Conservation (phyloP, 1,140 invertebrate species). For the Batillaria attramentaria region DNA sequence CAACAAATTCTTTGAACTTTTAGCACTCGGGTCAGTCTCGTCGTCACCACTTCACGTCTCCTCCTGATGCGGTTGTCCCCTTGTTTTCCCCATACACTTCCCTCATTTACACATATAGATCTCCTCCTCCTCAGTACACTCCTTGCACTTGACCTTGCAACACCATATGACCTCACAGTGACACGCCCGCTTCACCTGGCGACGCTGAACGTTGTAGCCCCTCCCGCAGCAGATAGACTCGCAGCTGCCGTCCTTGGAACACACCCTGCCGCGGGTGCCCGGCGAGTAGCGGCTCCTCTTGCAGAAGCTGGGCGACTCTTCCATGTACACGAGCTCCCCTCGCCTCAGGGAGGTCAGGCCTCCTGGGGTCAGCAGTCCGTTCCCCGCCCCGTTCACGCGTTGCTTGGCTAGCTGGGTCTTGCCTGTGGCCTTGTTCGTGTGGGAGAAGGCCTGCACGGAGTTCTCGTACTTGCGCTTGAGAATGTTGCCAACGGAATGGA, state of each 20-base stretch:
- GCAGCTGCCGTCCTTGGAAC: slow-evolving; percentile 71
- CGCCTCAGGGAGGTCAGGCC: slow-evolving; percentile 80
- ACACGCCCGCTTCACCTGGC: slow-evolving; percentile 52
- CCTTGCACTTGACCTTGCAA: slow-evolving; percentile 66
- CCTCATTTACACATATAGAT: slow-evolving; percentile 68
- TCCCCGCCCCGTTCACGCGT: not conserved
- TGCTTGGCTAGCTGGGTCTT: slow-evolving; percentile 44
- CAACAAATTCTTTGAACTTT: no score
- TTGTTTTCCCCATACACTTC: no score
- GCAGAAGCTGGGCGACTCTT: slow-evolving; percentile 93
- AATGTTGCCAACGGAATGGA: slow-evolving; percentile 85
- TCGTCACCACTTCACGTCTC: no score
- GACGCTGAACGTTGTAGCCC: slow-evolving; percentile 64
- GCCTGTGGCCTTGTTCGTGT: slow-evolving; percentile 60
- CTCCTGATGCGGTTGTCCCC: no score
- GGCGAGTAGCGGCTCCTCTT: slow-evolving; percentile 68
- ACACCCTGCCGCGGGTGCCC: slow-evolving; percentile 67
- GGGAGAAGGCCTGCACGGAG: slow-evolving; percentile 79
- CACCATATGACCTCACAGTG: slow-evolving; percentile 68
- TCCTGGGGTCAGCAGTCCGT: not conserved
- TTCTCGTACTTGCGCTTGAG: slow-evolving; percentile 87
- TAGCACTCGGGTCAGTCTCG: no score
- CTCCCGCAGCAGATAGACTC: slow-evolving; percentile 74
- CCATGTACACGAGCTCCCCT: slow-evolving; percentile 89
- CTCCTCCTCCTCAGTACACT: slow-evolving; percentile 61